Percentiles rank a stretch among this genome's conserved stretches.
These are phyloP conservation scores for Burhinus bistriatus DNA, from an alignment of 2,113 vertebrate genomes.

Conservation along the genomic window DNA sequence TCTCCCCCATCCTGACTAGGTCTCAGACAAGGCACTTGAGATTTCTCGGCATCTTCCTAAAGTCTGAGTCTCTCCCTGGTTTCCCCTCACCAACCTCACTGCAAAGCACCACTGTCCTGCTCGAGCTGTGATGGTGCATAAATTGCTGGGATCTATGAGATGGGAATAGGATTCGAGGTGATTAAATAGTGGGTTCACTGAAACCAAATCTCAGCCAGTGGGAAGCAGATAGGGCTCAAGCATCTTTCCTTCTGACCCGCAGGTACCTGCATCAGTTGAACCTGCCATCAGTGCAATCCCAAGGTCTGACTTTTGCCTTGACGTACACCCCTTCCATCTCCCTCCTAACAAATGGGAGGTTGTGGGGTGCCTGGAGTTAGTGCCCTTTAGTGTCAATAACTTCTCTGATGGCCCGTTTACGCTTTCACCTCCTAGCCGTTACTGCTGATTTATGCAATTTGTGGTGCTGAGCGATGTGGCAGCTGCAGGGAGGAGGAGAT, in stretches of 20 bases:
- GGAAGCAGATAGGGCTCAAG: neutral
- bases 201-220: neutral
- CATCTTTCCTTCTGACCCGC: neutral
- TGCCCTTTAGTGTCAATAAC: neutral
- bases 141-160: neutral
- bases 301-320: neutral
- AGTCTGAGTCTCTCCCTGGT: neutral
- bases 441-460: neutral
- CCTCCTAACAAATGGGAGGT: neutral
- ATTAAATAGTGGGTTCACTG: neutral
- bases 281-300: neutral
- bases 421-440: neutral
- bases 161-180: neutral
- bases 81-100: neutral
- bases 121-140: neutral
- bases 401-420: neutral
- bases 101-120: neutral
- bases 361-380: neutral
- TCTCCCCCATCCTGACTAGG: neutral
- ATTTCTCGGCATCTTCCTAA: neutral
- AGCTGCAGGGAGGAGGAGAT: neutral
- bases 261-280: accelerated
- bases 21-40: neutral
- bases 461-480: neutral
- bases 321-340: neutral